Conservation (phyloP, 35 echinoderm and acorn worm species). For the Apostichopus parvimensis region DNA sequence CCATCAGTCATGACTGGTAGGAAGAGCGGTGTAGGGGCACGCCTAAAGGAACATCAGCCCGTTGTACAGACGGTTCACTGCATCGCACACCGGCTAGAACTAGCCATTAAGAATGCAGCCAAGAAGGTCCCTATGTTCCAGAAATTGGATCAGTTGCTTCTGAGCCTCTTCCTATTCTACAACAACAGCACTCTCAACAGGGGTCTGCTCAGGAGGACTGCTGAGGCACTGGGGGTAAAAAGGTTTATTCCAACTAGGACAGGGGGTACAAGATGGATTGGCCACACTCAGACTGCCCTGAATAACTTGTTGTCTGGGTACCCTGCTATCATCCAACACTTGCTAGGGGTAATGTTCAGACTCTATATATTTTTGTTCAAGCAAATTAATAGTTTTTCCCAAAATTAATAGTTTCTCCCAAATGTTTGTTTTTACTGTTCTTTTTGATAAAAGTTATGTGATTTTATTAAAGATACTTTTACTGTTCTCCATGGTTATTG, state of each 20-base stretch:
- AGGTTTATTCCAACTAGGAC: constrained; percentile 2
- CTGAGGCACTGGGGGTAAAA: background rate
- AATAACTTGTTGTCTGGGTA: constrained; percentile 1
- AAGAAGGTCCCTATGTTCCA: background rate
- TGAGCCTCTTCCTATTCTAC: constrained; percentile 1
- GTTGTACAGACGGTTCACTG: background rate
- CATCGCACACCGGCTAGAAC: background rate
- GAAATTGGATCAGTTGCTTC: background rate
- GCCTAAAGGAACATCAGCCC: background rate
- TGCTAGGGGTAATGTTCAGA: constrained; percentile 1
- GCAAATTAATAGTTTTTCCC: background rate
- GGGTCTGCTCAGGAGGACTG: background rate
- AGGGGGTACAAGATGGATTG: background rate
- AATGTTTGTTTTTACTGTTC: background rate
- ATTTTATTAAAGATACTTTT: background rate
- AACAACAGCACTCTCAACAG: background rate
- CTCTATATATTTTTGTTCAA: background rate
- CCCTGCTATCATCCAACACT: constrained; percentile 36
- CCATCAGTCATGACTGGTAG: constrained; percentile 39
- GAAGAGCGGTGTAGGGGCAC: constrained; percentile 4
- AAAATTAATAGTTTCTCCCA: background rate
- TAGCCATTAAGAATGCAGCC: constrained; percentile 4
- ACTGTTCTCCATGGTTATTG: background rate
- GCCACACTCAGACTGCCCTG: background rate
- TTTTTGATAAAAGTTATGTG: background rate